Percentiles rank a stretch among this genome's conserved stretches.
phyloP scores from a whole-genome alignment of 2,888 invertebrate species.

The Branchellion lobata region DNA sequence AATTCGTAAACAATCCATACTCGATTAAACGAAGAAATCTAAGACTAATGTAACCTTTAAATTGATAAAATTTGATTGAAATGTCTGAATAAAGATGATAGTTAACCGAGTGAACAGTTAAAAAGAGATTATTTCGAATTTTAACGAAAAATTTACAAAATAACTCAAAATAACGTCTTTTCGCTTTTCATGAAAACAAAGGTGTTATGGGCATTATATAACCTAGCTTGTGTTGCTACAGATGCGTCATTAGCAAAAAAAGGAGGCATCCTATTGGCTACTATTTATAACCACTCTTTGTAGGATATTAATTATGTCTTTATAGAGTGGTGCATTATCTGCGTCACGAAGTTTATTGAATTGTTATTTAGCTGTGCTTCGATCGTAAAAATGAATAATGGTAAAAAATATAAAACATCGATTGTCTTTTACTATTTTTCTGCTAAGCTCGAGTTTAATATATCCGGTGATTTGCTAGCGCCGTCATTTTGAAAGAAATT shows the following conservation, averaged over 20 bases:
- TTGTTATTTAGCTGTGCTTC: no score
- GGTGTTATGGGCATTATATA: conserved; percentile 5
- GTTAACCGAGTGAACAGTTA: background rate
- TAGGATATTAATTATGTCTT: background rate
- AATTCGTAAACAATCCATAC: no score
- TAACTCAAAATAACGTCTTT: background rate
- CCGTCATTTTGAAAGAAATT: no score
- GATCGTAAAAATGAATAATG: no score
- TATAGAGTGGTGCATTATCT: background rate
- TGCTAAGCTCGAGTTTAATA: no score
- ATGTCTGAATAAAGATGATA: background rate
- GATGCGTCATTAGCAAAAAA: conserved; percentile 2
- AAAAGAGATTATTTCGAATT: background rate
- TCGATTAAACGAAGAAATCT: background rate
- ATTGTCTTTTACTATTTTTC: no score
- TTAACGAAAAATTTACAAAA: background rate
- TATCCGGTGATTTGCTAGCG: no score
- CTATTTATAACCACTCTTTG: background rate
- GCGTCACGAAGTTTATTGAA: background rate
- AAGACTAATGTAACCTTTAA: background rate
- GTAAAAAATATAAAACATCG: no score
- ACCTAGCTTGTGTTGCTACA: background rate
- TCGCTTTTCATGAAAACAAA: conserved; percentile 2
- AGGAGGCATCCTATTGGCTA: background rate
- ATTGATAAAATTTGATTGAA: background rate